Evolutionary conservation across 2,113 vertebrate genomes (phyloP).

Genomic region (Cavia porcellus): DNA sequence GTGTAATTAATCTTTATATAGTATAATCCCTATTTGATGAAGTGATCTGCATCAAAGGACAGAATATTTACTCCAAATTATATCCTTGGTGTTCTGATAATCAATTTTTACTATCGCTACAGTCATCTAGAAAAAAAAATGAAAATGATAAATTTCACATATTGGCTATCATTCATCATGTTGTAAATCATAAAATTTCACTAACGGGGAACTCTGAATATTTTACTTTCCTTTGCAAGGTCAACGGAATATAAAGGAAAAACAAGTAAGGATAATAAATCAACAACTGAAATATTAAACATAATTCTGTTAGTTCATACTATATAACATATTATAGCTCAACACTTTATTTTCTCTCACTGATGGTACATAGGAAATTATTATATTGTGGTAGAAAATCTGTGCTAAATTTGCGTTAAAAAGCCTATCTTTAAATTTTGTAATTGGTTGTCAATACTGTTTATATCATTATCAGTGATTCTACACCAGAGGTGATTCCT

Average conservation of each 20-base stretch:
- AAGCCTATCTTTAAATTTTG: constrained; percentile 9
- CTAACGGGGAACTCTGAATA: constrained; percentile 50
- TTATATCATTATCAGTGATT: background rate
- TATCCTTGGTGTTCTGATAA: constrained; percentile 3
- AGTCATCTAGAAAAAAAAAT: constrained; percentile 35
- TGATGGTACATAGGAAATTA: background rate
- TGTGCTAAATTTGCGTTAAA: background rate
- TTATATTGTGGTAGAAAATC: background rate
- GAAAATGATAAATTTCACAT: constrained; percentile 63
- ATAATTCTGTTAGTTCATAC: background rate
- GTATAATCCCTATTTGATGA: constrained; percentile 61
- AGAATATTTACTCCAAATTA: constrained; percentile 40
- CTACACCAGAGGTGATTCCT: background rate
- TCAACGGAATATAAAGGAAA: constrained; percentile 40
- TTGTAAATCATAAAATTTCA: constrained; percentile 29
- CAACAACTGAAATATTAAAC: background rate
- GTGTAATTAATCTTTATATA: constrained; percentile 67
- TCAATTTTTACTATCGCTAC: constrained; percentile 54
- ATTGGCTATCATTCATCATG: constrained; percentile 28
- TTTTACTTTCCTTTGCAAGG: constrained; percentile 51
- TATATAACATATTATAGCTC: background rate
- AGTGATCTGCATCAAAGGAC: constrained; percentile 51
- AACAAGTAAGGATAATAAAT: background rate
- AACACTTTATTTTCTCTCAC: background rate
- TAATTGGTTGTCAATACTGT: background rate